These are phyloP conservation scores for Orbicella faveolata DNA, from an alignment of 64 coral and sea anemone species.

Conservation along the genomic window DNA sequence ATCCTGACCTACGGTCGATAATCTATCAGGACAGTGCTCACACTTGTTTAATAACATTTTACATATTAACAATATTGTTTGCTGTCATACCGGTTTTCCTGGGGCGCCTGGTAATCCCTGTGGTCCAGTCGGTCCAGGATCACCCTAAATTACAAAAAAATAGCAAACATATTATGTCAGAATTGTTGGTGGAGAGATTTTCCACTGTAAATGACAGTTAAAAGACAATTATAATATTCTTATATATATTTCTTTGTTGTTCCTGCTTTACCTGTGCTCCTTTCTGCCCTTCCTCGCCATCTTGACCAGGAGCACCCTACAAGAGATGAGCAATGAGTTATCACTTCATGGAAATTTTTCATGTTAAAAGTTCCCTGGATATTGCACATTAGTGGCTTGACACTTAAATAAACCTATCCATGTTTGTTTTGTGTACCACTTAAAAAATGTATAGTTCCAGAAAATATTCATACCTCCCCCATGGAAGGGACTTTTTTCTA, in stretches of 20 bases:
- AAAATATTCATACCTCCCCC: too few species aligned
- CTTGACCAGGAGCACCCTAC: slow-evolving; percentile 16
- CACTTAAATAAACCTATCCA: too few species aligned
- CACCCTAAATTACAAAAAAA: slow-evolving; percentile 24
- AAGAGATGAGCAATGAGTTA: background rate
- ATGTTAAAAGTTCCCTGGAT: too few species aligned
- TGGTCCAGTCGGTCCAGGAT: slow-evolving; percentile 36
- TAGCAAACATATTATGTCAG: background rate
- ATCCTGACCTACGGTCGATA: too few species aligned
- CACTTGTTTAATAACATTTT: background rate
- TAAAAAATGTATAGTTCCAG: too few species aligned
- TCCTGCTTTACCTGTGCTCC: slow-evolving; percentile 21
- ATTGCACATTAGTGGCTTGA: too few species aligned
- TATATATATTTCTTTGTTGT: background rate
- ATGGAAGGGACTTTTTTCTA: too few species aligned
- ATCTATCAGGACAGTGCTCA: background rate
- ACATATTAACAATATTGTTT: background rate
- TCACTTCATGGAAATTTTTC: too few species aligned
- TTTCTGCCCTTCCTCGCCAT: slow-evolving; percentile 52
- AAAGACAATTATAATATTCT: too few species aligned
- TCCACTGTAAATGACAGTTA: too few species aligned
- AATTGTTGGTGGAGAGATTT: background rate
- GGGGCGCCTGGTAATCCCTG: slow-evolving; percentile 39
- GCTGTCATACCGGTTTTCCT: slow-evolving; percentile 24
- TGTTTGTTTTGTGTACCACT: too few species aligned